Percentiles rank a stretch among this genome's conserved stretches.
Evolutionary conservation across 2,888 invertebrate genomes (phyloP).

Genomic region (Drosophila mercatorum): DNA sequence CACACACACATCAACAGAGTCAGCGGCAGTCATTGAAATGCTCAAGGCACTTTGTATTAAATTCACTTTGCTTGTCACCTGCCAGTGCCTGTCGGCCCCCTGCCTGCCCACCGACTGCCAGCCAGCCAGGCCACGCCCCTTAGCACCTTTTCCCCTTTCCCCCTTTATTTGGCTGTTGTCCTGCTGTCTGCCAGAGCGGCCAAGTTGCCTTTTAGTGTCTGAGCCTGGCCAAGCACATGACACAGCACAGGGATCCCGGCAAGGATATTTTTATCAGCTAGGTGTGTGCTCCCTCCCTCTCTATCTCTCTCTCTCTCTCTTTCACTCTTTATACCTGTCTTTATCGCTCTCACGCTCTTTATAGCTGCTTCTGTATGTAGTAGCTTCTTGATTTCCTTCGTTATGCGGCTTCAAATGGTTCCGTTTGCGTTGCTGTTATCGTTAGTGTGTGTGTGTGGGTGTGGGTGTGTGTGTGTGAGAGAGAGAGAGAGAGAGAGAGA

Average conservation of each 20-base stretch:
- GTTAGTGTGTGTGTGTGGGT: background rate
- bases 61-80: conserved; percentile 71
- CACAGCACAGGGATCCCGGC: conserved; percentile 17
- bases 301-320: background rate
- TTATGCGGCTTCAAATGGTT: conserved; percentile 61
- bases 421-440: conserved; percentile 40
- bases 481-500: too few relatives aligned
- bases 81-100: conserved; percentile 26
- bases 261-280: conserved; percentile 27
- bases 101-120: background rate
- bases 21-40: conserved; percentile 56
- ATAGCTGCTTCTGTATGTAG: conserved; percentile 33
- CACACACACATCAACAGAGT: conserved; percentile 3
- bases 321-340: background rate
- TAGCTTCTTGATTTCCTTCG: conserved; percentile 70
- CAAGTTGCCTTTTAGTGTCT: conserved; percentile 44
- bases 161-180: background rate
- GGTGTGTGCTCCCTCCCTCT: too few relatives aligned
- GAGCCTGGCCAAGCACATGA: conserved; percentile 44
- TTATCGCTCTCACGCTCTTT: conserved; percentile 5
- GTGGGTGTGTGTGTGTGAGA: background rate
- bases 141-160: background rate
- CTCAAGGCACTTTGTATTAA: conserved; percentile 67
- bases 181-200: conserved; percentile 15
- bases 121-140: background rate